These are phyloP conservation scores for Nestor notabilis DNA, from an alignment of 2,113 vertebrate genomes.

Conservation along the genomic window DNA sequence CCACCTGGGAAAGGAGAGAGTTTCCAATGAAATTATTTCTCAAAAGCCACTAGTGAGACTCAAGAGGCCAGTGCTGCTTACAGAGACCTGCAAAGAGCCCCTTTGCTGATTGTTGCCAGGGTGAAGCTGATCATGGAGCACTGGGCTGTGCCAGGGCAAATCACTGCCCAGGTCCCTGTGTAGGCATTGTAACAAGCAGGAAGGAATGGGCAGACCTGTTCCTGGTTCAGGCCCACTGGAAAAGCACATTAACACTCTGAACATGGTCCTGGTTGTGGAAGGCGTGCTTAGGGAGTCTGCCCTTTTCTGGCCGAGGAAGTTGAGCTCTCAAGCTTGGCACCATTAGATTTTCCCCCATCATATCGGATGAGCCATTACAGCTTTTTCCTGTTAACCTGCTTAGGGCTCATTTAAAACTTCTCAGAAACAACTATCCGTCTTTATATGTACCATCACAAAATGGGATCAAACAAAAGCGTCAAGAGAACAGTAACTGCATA, in stretches of 20 bases:
- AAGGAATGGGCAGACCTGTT: neutral
- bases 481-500: neutral
- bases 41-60: neutral
- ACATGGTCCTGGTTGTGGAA: neutral
- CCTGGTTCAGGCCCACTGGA: neutral
- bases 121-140: neutral
- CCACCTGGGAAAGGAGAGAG: neutral
- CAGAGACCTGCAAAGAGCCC: neutral
- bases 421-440: neutral
- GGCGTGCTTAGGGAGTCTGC: fast-evolving
- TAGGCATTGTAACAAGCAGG: neutral
- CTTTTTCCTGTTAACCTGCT: neutral
- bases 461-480: neutral
- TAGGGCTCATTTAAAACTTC: neutral
- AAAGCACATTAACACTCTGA: neutral
- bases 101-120: neutral
- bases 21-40: neutral
- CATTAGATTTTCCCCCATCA: neutral
- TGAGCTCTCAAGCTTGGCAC: neutral
- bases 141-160: fast-evolving
- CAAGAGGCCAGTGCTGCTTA: neutral
- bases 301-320: neutral
- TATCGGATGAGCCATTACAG: neutral
- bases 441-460: neutral
- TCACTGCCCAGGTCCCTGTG: fast-evolving